Base-by-base conservation (phyloP, 2,888 invertebrate species). In the Drosophila prolongata region DNA sequence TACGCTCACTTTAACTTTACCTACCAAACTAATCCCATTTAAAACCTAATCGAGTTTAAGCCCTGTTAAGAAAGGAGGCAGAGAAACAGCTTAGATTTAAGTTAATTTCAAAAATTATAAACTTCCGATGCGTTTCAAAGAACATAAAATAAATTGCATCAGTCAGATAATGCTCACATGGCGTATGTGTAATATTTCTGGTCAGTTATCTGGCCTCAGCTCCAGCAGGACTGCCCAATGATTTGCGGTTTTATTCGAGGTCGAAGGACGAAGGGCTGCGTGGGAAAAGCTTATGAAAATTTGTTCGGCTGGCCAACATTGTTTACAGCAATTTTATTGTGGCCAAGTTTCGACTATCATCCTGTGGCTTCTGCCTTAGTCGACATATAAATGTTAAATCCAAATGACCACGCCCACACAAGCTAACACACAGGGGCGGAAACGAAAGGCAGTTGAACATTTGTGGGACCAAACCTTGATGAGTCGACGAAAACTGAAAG, bases 311-410 rank as follows among this genome's bases (percentile, higher is more conserved):
- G 37, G 60, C 62, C 64, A 66, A 73, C 75, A 80, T 67, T 80
- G 78, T 67, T 75, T 78, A 69, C 78, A 78, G 64, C 71, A 76
- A 56, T 73, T 79, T 71, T 69, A 53, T 62, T 80, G 77, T 67
- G 80, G 80, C 78, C 78, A 73, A 72, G 50, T 62, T 55, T 73
- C 55, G 64, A 59, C 75, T 67, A 62, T 62, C 62, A 55, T 62
- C 61, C 46, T 65, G 65, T 65, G 65, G 61, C 16, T 59, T 59
- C 40, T 62, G 27, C 47, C 59, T 27, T 9, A 37, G 43, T 37
- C 35, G 27, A 6, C 34, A 56, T 16, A 64, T 44, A 65, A 67
- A 62, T 62, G 38, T 53, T 53, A 53, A 66, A 40, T 54, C 62
- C 62, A 47, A 66, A 42, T 11, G 35, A 24, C 53, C 38, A 61